phyloP scores from a whole-genome alignment of 2,797 vertebrate genomes.

The Mionectes olivaceus region DNA sequence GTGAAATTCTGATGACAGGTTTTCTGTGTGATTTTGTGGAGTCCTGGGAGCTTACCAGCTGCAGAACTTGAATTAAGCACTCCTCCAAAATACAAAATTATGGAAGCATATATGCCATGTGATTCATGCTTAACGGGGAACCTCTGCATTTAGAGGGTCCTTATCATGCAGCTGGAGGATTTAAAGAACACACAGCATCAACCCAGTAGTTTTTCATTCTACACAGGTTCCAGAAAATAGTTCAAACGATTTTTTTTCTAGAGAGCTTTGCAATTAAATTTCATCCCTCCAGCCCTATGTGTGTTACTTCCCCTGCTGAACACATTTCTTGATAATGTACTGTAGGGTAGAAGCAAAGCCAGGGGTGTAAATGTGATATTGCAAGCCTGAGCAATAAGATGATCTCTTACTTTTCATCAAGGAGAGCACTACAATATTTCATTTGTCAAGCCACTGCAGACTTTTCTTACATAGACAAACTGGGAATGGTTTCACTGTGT shows the following conservation, averaged over 20 bases:
- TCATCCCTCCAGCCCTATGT: not conserved
- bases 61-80: not conserved
- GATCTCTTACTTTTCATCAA: not conserved
- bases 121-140: not conserved
- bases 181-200: not conserved
- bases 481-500: not conserved
- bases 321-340: not conserved
- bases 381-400: not conserved
- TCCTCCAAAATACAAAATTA: not conserved
- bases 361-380: not conserved
- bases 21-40: not conserved
- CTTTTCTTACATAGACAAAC: not conserved
- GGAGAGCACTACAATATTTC: not conserved
- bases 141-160: not conserved
- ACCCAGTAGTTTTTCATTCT: not conserved
- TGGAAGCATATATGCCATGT: not conserved
- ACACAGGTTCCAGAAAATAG: not conserved
- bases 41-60: not conserved
- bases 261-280: not conserved
- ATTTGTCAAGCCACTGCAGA: not conserved
- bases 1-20: not conserved
- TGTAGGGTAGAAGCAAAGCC: not conserved
- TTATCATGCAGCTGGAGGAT: not conserved
- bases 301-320: not conserved
- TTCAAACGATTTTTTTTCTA: not conserved